Evolutionary conservation across 2,113 vertebrate genomes (phyloP).

Genomic region (Nanger granti): DNA sequence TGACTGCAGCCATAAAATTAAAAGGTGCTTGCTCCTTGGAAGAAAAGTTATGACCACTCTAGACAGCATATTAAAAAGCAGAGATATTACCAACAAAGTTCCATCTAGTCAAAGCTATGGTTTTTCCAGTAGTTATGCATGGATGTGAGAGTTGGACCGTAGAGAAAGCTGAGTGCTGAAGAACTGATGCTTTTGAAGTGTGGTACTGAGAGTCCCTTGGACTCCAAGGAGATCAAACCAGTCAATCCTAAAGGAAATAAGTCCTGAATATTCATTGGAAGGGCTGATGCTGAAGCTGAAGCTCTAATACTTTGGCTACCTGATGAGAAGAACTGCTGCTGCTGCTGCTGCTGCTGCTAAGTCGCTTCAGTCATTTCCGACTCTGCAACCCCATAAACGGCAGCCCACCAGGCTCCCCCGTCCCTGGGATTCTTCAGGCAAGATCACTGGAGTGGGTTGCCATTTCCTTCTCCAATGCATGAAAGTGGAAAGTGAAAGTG

Average conservation of each 20-base stretch:
- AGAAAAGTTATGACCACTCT: not conserved
- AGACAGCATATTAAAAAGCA: not conserved
- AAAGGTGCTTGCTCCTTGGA: not conserved
- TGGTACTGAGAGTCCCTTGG: not conserved
- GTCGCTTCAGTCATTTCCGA: accelerated
- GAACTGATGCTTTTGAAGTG: not conserved
- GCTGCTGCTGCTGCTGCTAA: not conserved
- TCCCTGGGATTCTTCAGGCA: too few relatives aligned
- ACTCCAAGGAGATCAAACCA: not conserved
- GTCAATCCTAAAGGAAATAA: not conserved
- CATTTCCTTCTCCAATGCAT: too few relatives aligned
- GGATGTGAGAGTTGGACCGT: not conserved
- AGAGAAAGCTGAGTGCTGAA: not conserved
- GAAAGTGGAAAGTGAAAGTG: too few relatives aligned
- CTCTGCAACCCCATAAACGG: accelerated
- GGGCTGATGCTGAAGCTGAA: not conserved
- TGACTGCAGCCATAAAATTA: not conserved
- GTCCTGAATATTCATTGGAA: not conserved
- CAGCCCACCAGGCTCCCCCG: too few relatives aligned
- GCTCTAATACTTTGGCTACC: not conserved
- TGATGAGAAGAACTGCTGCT: not conserved
- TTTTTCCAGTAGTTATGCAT: not conserved
- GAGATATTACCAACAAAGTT: not conserved
- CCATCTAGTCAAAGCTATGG: not conserved
- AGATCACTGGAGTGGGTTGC: too few relatives aligned